Percentiles rank a stretch among this genome's conserved stretches.
Evolutionary conservation across 2,113 vertebrate genomes (phyloP).

Genomic region (Pseudorasbora parva): DNA sequence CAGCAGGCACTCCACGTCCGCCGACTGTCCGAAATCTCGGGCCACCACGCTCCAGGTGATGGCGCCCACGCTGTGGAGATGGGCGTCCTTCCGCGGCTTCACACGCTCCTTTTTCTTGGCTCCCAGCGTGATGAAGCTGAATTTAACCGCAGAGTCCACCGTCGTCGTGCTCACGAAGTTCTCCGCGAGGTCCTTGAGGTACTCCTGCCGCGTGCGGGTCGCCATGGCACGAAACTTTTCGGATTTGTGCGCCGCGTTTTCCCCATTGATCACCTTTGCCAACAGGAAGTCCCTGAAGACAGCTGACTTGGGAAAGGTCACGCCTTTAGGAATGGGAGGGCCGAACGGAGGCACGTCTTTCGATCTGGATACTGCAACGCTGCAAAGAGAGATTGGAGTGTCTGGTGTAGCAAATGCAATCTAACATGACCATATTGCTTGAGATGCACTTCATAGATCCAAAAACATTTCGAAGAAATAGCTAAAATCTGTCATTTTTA

Average conservation of each 20-base stretch:
- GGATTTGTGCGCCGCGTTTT: constrained; percentile 95
- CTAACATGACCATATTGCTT: too few relatives aligned
- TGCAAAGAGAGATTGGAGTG: constrained; percentile 60
- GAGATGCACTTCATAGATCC: too few relatives aligned
- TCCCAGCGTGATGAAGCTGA: constrained; percentile 96
- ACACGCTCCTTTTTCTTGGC: constrained; percentile 95
- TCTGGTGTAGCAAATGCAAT: background rate
- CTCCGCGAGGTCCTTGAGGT: constrained; percentile 95
- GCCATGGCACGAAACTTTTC: constrained; percentile 98
- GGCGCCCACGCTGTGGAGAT: constrained; percentile 88
- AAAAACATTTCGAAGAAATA: too few relatives aligned
- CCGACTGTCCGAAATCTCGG: constrained; percentile 89
- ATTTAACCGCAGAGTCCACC: constrained; percentile 90
- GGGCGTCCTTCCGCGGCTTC: constrained; percentile 89
- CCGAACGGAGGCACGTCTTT: constrained; percentile 96
- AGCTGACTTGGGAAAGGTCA: constrained; percentile 96
- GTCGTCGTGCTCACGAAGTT: constrained; percentile 94
- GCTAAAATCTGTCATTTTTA: too few relatives aligned
- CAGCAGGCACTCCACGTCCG: constrained; percentile 89
- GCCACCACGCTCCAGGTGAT: constrained; percentile 91
- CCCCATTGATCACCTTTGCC: constrained; percentile 97
- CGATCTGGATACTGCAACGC: constrained; percentile 95
- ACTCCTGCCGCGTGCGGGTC: constrained; percentile 94
- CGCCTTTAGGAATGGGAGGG: constrained; percentile 95
- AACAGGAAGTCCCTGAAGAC: constrained; percentile 99